Evolutionary conservation across 2,888 invertebrate genomes (phyloP), one percentile per base, ranked within the genome.

Genomic region (Parnassius smintheus): DNA sequence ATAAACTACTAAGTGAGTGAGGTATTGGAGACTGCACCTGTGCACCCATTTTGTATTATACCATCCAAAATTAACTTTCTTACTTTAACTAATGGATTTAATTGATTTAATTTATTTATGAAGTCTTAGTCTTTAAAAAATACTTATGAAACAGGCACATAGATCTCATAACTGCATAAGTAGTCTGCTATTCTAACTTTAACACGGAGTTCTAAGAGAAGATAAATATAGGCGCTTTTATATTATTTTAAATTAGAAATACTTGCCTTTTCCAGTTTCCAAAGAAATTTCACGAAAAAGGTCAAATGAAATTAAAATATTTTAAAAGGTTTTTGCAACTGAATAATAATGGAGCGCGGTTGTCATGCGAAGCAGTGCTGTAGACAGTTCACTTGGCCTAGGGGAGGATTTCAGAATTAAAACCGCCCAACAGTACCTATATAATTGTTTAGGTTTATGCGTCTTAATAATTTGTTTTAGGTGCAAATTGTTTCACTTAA

Each of bases 251-350:
- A 59, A 55, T 59, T 59, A 55, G 55, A 46, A 61, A 64, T 60
- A 64, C 65, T 66, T 63, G 63, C 65, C 65, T 64, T 61, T 65
- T 54, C 68, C 66, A 64, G 59, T 64, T 59, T 59, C 52, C 35
- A 51, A 55, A 54, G 60, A 65, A 66, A 62, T 66, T 66, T 59
- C 61, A 58, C 66, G 59, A 58, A 71, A 66, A 60, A 68, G 69
- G 64, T 68, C 69, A 70, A 77, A 77, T 79, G 77, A 77, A 78
- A 78, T 81, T 78, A 75, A 70, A 74, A 77, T 77, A 71, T 75
- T 78, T 78, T 77, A 75, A 79, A 78, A 77, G 74, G 75, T 78
- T 82, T 77, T 68, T 69, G 72, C 70, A 70, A 67, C 67, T 71
- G 75, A 75, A 78, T 76, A 75, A 74, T 80, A 80, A 76, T 76